Evolutionary conservation across 2,113 vertebrate species (phyloP).

Genomic region (Nesoenas mayeri): DNA sequence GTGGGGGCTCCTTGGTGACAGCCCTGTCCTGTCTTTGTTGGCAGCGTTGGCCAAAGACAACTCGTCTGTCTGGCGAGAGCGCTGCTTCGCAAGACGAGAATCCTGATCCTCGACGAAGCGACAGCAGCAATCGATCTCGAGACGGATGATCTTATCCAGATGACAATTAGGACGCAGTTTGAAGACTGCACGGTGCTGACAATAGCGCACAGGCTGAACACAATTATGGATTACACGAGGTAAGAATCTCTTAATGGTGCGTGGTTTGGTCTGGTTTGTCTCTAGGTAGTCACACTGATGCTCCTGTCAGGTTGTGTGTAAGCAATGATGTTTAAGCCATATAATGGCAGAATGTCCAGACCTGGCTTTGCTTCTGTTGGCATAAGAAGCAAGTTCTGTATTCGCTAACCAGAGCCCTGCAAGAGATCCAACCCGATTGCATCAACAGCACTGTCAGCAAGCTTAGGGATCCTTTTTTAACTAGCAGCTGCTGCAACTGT

Average conservation of each 20-base stretch:
- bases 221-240: conserved; percentile 97
- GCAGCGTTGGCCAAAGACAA: conserved; percentile 92
- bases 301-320: neutral
- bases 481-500: neutral
- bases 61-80: conserved; percentile 93
- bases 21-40: neutral
- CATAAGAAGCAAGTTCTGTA: neutral
- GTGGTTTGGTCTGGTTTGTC: fast-evolving
- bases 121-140: conserved; percentile 94
- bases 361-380: neutral
- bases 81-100: conserved; percentile 89
- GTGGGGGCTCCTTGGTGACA: neutral
- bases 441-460: neutral
- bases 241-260: neutral
- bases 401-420: neutral
- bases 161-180: conserved; percentile 92
- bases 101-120: conserved; percentile 93
- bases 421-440: neutral
- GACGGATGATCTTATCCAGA: conserved; percentile 95
- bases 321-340: neutral
- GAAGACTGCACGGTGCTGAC: conserved; percentile 93
- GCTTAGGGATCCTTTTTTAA: neutral
- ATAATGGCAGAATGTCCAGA: neutral
- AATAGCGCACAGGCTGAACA: conserved; percentile 96
- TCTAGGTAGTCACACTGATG: neutral